phyloP scores from a whole-genome alignment of 2,888 invertebrate species.

The Anaspis maculata region DNA sequence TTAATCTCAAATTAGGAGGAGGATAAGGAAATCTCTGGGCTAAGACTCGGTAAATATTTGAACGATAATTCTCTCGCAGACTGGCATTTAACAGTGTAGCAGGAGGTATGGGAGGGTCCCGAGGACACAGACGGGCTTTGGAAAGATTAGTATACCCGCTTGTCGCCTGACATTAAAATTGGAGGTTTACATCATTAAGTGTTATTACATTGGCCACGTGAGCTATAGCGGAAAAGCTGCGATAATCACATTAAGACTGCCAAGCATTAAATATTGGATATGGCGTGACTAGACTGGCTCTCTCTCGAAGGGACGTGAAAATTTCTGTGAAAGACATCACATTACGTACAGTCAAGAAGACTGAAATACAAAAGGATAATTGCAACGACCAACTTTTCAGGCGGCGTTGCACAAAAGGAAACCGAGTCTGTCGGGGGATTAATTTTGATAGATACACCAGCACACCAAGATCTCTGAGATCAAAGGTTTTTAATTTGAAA shows the following conservation, averaged over 20 bases:
- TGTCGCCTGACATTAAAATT: conserved; percentile 23
- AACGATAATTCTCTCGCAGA: conserved; percentile 15
- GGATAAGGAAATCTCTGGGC: conserved; percentile 16
- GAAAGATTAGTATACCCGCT: conserved; percentile 19
- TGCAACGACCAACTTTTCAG: too few species aligned
- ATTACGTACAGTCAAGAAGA: too few species aligned
- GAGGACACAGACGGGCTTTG: conserved; percentile 12
- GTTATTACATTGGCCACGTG: conserved; percentile 23
- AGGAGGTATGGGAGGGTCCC: neutral
- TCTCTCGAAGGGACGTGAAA: too few species aligned
- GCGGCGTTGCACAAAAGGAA: too few species aligned
- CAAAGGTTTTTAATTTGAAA: too few species aligned
- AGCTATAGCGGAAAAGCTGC: conserved; percentile 20
- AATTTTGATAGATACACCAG: too few species aligned
- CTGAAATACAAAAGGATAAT: too few species aligned
- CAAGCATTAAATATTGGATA: conserved; percentile 27
- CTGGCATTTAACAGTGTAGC: conserved; percentile 13
- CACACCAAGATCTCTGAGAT: too few species aligned
- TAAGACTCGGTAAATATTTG: conserved; percentile 20
- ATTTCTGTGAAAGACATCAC: too few species aligned
- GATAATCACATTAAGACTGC: conserved; percentile 24
- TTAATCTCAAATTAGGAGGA: conserved; percentile 16
- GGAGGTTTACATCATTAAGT: conserved; percentile 24
- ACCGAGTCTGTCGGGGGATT: too few species aligned
- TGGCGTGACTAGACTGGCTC: too few species aligned